These are phyloP conservation scores for Hypomesus transpacificus DNA, from an alignment of 2,113 vertebrate genomes.

Conservation along the genomic window DNA sequence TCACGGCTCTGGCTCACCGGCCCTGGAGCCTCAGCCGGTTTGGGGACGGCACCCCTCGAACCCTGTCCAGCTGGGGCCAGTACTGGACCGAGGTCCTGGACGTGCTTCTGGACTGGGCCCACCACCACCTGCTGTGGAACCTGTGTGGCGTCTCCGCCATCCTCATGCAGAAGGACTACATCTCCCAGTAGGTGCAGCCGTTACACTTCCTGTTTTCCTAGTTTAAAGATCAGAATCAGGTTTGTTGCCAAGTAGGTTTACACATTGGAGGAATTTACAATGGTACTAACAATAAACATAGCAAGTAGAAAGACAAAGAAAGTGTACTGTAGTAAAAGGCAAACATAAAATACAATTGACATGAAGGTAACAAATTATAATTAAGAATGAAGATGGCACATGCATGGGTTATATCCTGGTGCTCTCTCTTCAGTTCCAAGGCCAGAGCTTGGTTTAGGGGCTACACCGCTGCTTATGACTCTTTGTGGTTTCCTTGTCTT, in stretches of 20 bases:
- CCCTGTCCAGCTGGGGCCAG: slow-evolving; percentile 71
- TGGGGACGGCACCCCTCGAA: slow-evolving; percentile 76
- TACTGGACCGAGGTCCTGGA: slow-evolving; percentile 74
- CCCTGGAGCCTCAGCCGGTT: slow-evolving; percentile 86
- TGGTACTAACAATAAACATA: no score
- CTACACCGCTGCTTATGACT: background rate
- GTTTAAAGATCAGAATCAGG: no score
- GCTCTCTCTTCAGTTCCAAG: background rate
- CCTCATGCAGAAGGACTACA: slow-evolving; percentile 85
- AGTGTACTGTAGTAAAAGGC: no score
- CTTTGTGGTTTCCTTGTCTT: background rate
- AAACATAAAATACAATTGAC: no score
- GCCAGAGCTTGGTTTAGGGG: background rate
- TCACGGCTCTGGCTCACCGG: slow-evolving; percentile 85
- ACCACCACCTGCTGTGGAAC: slow-evolving; percentile 86
- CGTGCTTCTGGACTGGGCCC: slow-evolving; percentile 85
- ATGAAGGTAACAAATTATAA: no score
- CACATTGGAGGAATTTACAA: no score
- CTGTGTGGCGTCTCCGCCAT: slow-evolving; percentile 89
- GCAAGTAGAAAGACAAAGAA: no score
- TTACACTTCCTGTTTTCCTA: no score
- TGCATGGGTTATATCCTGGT: no score
- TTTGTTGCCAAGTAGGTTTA: no score
- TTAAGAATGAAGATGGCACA: no score
- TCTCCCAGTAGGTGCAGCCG: slow-evolving; percentile 80